Percentiles rank a stretch among this genome's conserved stretches.
Evolutionary conservation across 2,113 vertebrate genomes (phyloP).

Genomic region (Oreochromis tanganicae): DNA sequence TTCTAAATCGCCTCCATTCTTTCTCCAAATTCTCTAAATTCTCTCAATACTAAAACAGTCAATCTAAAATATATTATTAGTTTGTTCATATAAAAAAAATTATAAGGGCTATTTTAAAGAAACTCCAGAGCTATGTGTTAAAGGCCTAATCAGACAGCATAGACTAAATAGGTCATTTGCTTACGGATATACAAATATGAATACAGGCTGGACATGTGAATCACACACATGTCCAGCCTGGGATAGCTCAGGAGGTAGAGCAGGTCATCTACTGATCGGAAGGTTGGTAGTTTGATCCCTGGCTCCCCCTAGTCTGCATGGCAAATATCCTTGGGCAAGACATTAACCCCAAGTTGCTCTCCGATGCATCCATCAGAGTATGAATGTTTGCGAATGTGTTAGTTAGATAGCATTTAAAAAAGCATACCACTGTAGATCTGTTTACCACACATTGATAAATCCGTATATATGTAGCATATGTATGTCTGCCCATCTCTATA

Average conservation of each 20-base stretch:
- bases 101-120: fast-evolving
- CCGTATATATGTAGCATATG: neutral
- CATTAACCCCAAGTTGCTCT: neutral
- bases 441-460: neutral
- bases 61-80: fast-evolving
- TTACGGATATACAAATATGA: fast-evolving
- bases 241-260: neutral
- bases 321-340: neutral
- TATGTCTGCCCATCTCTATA: neutral
- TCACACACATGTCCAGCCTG: neutral
- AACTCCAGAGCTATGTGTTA: neutral
- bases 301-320: fast-evolving
- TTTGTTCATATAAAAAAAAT: neutral
- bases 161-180: neutral
- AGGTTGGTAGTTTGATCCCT: neutral
- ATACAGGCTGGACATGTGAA: neutral
- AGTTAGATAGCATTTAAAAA: fast-evolving
- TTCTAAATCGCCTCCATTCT: neutral
- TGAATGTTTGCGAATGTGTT: neutral
- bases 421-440: neutral
- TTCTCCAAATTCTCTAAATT: neutral
- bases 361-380: neutral
- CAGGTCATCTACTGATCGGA: neutral
- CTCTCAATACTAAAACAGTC: neutral
- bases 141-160: neutral